Conservation (phyloP, 2,888 invertebrate species). For the Xanthia togata region DNA sequence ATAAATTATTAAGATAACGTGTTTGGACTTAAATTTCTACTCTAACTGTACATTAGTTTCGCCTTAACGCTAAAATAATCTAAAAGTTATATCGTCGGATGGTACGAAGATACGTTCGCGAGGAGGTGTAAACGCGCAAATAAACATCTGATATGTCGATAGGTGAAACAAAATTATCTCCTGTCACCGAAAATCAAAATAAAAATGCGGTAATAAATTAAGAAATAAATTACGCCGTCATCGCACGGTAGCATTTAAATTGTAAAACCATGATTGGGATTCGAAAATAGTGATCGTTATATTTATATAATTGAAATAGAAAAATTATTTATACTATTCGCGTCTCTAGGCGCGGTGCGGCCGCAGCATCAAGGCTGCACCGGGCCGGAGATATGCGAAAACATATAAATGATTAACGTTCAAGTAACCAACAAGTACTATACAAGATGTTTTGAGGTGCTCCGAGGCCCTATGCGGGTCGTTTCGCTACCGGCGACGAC, state of each 20-base stretch:
- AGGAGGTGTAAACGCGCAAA: slow-evolving; percentile 84
- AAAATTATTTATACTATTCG: slow-evolving; percentile 80
- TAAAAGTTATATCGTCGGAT: slow-evolving; percentile 89
- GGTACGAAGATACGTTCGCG: slow-evolving; percentile 81
- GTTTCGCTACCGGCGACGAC: slow-evolving; percentile 84
- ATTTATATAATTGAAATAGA: slow-evolving; percentile 79
- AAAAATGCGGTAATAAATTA: slow-evolving; percentile 82
- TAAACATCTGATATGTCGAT: slow-evolving; percentile 85
- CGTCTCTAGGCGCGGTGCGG: slow-evolving; percentile 78
- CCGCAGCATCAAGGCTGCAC: slow-evolving; percentile 88
- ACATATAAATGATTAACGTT: slow-evolving; percentile 69
- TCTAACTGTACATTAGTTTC: slow-evolving; percentile 91
- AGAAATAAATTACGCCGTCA: slow-evolving; percentile 79
- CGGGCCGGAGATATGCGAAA: slow-evolving; percentile 79
- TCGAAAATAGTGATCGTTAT: slow-evolving; percentile 77
- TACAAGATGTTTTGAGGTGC: slow-evolving; percentile 76
- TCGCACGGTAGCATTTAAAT: slow-evolving; percentile 84
- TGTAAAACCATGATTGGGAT: slow-evolving; percentile 81
- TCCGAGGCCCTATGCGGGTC: slow-evolving; percentile 80
- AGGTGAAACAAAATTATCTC: slow-evolving; percentile 78
- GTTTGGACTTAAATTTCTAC: slow-evolving; percentile 90
- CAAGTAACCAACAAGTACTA: slow-evolving; percentile 75
- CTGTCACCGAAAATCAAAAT: slow-evolving; percentile 82
- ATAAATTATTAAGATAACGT: slow-evolving; percentile 88
- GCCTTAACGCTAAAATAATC: slow-evolving; percentile 91